Evolutionary conservation across 2,888 invertebrate genomes (phyloP).

Genomic region (Ametastegia equiseti): DNA sequence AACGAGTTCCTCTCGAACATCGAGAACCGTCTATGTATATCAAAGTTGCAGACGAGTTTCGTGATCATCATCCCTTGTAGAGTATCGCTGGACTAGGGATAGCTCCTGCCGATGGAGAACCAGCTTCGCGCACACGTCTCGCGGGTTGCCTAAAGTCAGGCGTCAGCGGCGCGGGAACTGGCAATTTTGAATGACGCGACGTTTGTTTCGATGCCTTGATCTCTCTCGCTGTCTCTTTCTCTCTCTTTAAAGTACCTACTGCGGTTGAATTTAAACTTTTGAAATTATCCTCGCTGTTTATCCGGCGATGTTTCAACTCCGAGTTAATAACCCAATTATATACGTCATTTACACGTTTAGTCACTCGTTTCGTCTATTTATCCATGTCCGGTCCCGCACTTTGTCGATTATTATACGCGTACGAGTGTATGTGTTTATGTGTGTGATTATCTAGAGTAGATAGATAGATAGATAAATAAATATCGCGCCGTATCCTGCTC

Average conservation of each 20-base stretch:
- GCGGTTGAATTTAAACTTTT: background rate
- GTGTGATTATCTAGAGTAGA: background rate
- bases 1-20: conserved; percentile 66
- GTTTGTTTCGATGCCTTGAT: background rate
- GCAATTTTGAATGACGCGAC: background rate
- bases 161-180: background rate
- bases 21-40: conserved; percentile 31
- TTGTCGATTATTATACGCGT: conserved; percentile 55
- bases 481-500: background rate
- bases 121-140: background rate
- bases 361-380: conserved; percentile 66
- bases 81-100: background rate
- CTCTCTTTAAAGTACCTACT: background rate
- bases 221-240: background rate
- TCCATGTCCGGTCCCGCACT: conserved; percentile 68
- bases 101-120: background rate
- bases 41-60: background rate
- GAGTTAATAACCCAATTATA: conserved; percentile 70
- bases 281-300: background rate
- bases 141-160: background rate
- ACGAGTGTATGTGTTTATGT: background rate
- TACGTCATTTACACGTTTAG: conserved; percentile 71
- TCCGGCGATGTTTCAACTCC: conserved; percentile 47
- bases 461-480: background rate
- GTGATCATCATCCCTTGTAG: background rate